Base-by-base conservation (phyloP, 2,113 vertebrate genomes). In the Suncus etruscus region DNA sequence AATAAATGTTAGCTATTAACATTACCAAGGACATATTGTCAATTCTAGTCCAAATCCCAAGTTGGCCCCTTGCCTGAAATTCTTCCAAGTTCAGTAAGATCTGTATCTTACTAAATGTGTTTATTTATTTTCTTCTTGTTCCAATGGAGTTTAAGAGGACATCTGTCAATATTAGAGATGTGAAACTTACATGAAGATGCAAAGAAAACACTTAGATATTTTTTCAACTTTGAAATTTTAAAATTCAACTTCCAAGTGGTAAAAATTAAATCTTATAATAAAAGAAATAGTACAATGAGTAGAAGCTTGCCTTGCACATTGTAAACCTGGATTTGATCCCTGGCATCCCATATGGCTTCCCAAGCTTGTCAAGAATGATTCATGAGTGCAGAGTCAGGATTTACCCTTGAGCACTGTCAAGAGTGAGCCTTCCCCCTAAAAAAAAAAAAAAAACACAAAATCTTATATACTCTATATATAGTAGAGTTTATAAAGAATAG, bases 111-210 rank as follows among this genome's bases (percentile, higher is more conserved):
- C 22, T 82, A 81, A 81, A 89, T 82, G 24, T 69, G 74, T 93
- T 93, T 95, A 22, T 86, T 95, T 92, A 89, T 84, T 92, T 96
- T 89, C 69, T 70, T 89, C 80, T 86, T 93, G n/a, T 87, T 87
- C 50, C 61, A 63, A 27, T 66, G 86, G n/a, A 93, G 18, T 89
- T 74, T 87, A 90, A 84, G 78, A 74, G 1, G 50, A 25, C 74
- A 74, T 89, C 82, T 92, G 69, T 89, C 82, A 81, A 29, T 78
- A 72, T 84, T 78, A 58, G 31, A 29, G 25, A 92, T 25, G 29
- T 78, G 27, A 80, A 72, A 16, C 6, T 84, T 92, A 93, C 85
- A 85, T 93, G 70, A 91, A 93, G 5, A 87, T 68, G 65, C n/a
- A 68, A 77, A 86, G 29, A 80, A 81, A 58, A 51, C 24, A 89